A percentile compares a stretch with the other conserved stretches of the same genome.
Conservation (phyloP, 1,140 invertebrate species). For the Plectrocnemia conspersa region DNA sequence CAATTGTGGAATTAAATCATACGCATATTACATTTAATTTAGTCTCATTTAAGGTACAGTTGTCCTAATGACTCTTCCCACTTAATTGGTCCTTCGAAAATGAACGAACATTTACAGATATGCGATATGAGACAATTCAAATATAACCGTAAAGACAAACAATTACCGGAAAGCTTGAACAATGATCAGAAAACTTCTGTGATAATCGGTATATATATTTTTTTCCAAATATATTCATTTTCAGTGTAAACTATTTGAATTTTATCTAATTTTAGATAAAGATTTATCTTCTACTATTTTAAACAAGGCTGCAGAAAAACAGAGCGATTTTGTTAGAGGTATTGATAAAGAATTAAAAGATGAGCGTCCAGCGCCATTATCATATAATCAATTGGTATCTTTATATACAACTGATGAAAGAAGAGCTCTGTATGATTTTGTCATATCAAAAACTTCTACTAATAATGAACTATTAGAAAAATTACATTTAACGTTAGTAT, state of each 20-base stretch:
- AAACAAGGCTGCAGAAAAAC: slow-evolving; percentile 10
- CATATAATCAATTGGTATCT: slow-evolving; percentile 15
- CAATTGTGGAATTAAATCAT: neutral
- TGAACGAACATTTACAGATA: slow-evolving; percentile 3
- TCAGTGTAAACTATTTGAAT: no score
- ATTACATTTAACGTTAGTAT: neutral
- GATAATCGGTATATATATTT: slow-evolving; percentile 8
- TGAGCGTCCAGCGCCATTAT: slow-evolving; percentile 13
- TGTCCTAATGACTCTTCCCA: slow-evolving; percentile 25
- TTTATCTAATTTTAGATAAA: slow-evolving; percentile 15
- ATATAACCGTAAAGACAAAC: neutral
- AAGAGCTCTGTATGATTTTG: slow-evolving; percentile 26
- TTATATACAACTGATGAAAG: slow-evolving; percentile 22
- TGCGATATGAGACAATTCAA: neutral
- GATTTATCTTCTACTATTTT: slow-evolving; percentile 17
- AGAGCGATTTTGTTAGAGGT: slow-evolving; percentile 21
- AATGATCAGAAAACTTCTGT: neutral
- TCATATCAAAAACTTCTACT: slow-evolving; percentile 6
- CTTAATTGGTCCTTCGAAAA: slow-evolving; percentile 7
- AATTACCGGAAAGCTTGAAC: slow-evolving; percentile 2
- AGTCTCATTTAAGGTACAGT: slow-evolving; percentile 8
- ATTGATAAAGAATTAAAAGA: neutral
- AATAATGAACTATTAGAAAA: neutral
- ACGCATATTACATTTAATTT: neutral
- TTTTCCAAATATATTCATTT: neutral